Base-by-base conservation (phyloP, 2,113 vertebrate genomes). In the Garra rufa region DNA sequence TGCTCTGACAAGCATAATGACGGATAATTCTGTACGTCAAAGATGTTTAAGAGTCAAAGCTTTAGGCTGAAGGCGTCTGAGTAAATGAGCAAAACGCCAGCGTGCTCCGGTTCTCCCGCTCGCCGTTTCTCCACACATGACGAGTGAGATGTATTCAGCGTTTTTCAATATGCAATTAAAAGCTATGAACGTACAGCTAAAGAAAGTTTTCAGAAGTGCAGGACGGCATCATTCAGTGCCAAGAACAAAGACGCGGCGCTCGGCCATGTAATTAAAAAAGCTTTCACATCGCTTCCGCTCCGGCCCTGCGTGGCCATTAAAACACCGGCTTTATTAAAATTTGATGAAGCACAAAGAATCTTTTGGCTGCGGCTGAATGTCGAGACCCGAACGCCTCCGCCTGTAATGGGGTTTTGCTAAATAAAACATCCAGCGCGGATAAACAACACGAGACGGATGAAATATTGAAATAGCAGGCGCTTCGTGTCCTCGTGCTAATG, bases 391-490 rank as follows among this genome's bases (percentile, higher is more conserved):
- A 24, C 14, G 59, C 26, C 59, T 69, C 17, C 9, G 34, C 52
- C 61, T 76, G 71, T 84, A 78, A 75, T 65, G 57, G 73, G 61
- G 50, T 61, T 74, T 70, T 8, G 63, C 74, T 81, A 81, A 87
- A 87, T 81, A 87, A 84, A 84, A 81, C 81, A 86, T 82, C 28
- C 55, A 43, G 41, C 15, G 78, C 43, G 38, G 80, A 84, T 28
- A 84, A 87, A 75, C 69, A 75, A 63, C 79, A 65, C 19, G 9
- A 57, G 52, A 74, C 26, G 14, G 6, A 70, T 84, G 15, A 87
- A 84, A 81, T 55, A 75, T 84, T 84, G 19, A 81, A 24, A 70
- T 21, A 15, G 3, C 65, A 69, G 15, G 65, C 30, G 9, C 30
- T 55, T 9, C 19, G 6, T 57, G 52, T 57, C 19, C 52, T 41